phyloP scores from a whole-genome alignment of 2,113 vertebrate genomes.

The Micromys minutus region DNA sequence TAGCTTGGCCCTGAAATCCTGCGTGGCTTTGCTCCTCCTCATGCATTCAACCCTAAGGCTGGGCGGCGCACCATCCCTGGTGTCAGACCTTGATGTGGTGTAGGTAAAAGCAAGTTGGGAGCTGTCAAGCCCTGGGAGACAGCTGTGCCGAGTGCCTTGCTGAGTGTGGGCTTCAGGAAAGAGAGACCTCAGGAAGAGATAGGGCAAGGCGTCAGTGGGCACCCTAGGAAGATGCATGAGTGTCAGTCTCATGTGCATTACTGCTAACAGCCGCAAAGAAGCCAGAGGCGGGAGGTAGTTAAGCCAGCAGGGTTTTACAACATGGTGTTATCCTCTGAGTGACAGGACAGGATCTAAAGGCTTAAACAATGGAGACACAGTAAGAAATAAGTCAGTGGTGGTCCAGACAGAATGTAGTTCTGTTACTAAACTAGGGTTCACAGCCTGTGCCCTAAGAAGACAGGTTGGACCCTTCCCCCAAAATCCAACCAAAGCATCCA shows the following conservation, averaged over 20 bases:
- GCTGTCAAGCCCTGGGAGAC: neutral
- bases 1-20: no score
- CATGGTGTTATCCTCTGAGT: neutral
- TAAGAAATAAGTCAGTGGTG: neutral
- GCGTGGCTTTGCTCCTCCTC: neutral
- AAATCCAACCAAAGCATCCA: neutral
- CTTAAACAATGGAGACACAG: neutral
- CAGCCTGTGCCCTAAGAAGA: neutral
- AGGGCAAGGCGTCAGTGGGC: accelerated
- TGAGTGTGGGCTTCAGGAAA: neutral
- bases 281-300: neutral
- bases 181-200: neutral
- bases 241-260: no score
- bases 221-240: neutral
- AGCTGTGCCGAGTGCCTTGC: neutral
- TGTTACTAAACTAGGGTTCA: neutral
- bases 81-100: neutral
- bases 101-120: no score
- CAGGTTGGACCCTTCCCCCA: neutral
- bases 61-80: neutral
- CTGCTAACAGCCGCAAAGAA: no score
- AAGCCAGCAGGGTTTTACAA: neutral
- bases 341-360: neutral
- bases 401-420: neutral
- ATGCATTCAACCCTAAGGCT: neutral